Conservation (phyloP, 2,113 vertebrate genomes). For the Burhinus oedicnemus region DNA sequence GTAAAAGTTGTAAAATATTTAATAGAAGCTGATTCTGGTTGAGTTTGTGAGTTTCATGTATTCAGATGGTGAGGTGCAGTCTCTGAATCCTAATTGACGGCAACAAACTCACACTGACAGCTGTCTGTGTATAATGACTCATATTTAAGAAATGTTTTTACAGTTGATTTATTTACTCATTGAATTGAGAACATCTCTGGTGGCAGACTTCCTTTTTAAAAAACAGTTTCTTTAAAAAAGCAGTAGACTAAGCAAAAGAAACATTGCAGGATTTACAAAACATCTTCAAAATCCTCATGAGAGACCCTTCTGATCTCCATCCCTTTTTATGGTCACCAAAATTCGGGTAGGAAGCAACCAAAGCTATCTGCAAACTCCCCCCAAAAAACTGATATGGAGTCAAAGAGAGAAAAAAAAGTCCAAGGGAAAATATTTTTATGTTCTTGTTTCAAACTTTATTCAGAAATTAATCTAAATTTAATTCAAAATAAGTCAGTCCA, state of each 20-base stretch:
- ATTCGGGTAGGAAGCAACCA: neutral
- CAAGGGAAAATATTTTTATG: neutral
- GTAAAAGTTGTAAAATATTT: slow-evolving; percentile 41
- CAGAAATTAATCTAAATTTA: neutral
- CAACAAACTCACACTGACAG: slow-evolving; percentile 24
- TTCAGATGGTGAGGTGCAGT: slow-evolving; percentile 29
- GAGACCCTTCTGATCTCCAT: neutral
- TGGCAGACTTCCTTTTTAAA: neutral
- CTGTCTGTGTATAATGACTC: slow-evolving; percentile 27
- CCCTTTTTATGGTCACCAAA: neutral
- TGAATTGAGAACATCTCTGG: neutral
- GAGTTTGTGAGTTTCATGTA: neutral
- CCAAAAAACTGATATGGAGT: neutral
- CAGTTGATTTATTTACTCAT: slow-evolving; percentile 36
- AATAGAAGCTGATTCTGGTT: neutral
- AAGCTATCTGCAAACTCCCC: neutral
- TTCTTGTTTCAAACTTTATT: neutral
- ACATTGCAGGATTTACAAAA: neutral
- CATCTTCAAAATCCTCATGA: neutral
- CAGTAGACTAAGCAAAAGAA: neutral
- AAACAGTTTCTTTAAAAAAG: neutral
- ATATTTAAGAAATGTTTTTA: slow-evolving; percentile 36
- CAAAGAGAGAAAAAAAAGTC: neutral
- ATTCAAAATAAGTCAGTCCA: neutral
- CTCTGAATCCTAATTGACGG: slow-evolving; percentile 1